These are phyloP conservation scores for Agrochola lota DNA, from an alignment of 2,888 invertebrate species.

Conservation along the genomic window DNA sequence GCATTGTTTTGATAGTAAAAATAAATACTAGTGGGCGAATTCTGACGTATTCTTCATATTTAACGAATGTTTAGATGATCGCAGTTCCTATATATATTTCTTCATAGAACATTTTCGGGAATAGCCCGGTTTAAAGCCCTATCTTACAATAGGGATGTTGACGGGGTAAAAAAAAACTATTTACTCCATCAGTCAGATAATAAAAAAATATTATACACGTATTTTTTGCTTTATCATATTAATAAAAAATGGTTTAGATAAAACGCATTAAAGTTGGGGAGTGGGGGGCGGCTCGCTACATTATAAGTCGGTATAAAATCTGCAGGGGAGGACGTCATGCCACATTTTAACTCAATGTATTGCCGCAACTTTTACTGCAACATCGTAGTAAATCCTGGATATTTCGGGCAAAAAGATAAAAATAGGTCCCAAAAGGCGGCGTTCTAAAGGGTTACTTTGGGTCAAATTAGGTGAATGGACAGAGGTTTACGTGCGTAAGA, in stretches of 20 bases:
- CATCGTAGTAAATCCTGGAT: background rate
- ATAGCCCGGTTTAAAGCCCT: background rate
- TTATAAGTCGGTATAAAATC: too few relatives aligned
- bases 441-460: slow-evolving; percentile 28
- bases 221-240: too few relatives aligned
- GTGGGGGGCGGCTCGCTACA: too few relatives aligned
- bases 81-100: background rate
- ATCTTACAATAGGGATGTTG: background rate
- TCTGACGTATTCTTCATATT: slow-evolving; percentile 13
- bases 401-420: background rate
- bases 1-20: slow-evolving; percentile 29
- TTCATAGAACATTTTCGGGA: background rate
- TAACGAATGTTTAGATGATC: background rate
- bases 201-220: too few relatives aligned
- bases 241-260: too few relatives aligned
- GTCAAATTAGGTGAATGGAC: slow-evolving; percentile 37
- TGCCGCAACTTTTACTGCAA: too few relatives aligned
- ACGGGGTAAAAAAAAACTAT: too few relatives aligned
- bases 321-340: too few relatives aligned
- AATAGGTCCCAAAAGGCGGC: background rate
- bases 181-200: too few relatives aligned
- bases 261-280: too few relatives aligned
- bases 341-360: too few relatives aligned
- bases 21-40: slow-evolving; percentile 36
- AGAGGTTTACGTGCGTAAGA: slow-evolving; percentile 24